phyloP scores from a whole-genome alignment of 1,140 invertebrate species.

The Cydia strobilella region DNA sequence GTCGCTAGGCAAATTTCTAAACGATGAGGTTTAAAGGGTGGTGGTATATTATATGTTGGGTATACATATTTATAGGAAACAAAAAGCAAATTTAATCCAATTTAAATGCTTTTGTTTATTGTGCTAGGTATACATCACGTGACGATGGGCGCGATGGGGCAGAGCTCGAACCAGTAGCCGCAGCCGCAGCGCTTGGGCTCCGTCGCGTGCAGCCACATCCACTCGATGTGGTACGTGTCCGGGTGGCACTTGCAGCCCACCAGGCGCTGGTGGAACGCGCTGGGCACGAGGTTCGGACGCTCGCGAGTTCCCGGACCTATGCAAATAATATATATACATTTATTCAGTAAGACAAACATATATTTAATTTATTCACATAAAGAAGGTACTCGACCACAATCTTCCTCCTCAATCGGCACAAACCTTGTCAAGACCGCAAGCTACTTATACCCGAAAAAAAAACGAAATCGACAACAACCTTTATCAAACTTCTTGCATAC shows the following conservation, averaged over 20 bases:
- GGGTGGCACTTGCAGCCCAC: slow-evolving; percentile 61
- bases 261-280: slow-evolving; percentile 50
- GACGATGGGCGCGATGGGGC: slow-evolving; percentile 57
- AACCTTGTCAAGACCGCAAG: too few relatives aligned
- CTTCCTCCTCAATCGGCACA: too few relatives aligned
- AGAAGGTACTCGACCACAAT: too few relatives aligned
- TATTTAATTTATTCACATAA: too few relatives aligned
- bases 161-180: slow-evolving; percentile 72
- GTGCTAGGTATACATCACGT: not conserved
- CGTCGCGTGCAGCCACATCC: slow-evolving; percentile 66
- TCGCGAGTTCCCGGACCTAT: slow-evolving; percentile 65
- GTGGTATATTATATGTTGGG: too few relatives aligned
- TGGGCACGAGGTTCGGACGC: slow-evolving; percentile 68
- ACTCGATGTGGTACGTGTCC: slow-evolving; percentile 60
- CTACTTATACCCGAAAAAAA: too few relatives aligned
- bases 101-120: not conserved
- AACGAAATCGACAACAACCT: too few relatives aligned
- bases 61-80: not conserved
- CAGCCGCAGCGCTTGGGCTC: slow-evolving; percentile 67
- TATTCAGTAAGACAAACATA: too few relatives aligned
- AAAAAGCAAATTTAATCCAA: not conserved
- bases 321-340: not conserved
- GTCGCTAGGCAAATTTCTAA: too few relatives aligned
- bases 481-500: too few relatives aligned
- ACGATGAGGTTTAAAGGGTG: too few relatives aligned